These are phyloP conservation scores for Sycobia sp. DNA, from an alignment of 1,140 invertebrate genomes.

Conservation along the genomic window DNA sequence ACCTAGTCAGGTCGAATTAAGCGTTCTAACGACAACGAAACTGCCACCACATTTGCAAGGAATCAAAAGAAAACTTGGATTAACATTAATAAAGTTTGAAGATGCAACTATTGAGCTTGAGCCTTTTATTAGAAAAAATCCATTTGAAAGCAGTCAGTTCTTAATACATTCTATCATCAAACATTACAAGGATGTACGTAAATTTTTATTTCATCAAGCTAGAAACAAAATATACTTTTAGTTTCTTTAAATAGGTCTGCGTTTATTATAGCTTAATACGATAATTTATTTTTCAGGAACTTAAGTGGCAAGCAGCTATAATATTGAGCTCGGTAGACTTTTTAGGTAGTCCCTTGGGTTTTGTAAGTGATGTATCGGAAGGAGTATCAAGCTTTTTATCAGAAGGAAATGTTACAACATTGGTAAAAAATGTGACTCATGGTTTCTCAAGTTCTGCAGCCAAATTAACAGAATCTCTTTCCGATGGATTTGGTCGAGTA, in stretches of 20 bases:
- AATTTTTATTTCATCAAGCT: constrained; percentile 4
- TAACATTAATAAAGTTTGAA: constrained; percentile 94
- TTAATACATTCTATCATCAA: constrained; percentile 76
- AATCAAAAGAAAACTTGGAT: constrained; percentile 84
- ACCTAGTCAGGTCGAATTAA: constrained; percentile 80
- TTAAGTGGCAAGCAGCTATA: constrained; percentile 93
- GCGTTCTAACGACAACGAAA: constrained; percentile 84
- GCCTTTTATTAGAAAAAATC: constrained; percentile 81
- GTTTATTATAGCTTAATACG: neutral
- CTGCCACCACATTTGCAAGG: constrained; percentile 74
- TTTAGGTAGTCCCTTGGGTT: constrained; percentile 94
- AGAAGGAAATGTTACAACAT: constrained; percentile 86
- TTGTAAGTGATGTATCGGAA: constrained; percentile 94
- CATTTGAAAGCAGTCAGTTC: constrained; percentile 86
- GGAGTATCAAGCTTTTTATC: constrained; percentile 90
- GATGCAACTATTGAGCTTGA: constrained; percentile 92
- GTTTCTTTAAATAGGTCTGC: too few relatives aligned
- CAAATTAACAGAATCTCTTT: constrained; percentile 89
- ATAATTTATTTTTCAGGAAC: constrained; percentile 66
- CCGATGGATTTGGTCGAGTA: constrained; percentile 87
- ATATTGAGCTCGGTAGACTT: constrained; percentile 97
- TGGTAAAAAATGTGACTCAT: constrained; percentile 95
- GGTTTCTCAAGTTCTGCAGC: constrained; percentile 96
- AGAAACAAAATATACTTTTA: constrained; percentile 2
- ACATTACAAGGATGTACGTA: constrained; percentile 79